Percentiles rank a stretch among this genome's conserved stretches.
phyloP scores from a whole-genome alignment of 2,888 invertebrate genomes.

The Plebejus anna region DNA sequence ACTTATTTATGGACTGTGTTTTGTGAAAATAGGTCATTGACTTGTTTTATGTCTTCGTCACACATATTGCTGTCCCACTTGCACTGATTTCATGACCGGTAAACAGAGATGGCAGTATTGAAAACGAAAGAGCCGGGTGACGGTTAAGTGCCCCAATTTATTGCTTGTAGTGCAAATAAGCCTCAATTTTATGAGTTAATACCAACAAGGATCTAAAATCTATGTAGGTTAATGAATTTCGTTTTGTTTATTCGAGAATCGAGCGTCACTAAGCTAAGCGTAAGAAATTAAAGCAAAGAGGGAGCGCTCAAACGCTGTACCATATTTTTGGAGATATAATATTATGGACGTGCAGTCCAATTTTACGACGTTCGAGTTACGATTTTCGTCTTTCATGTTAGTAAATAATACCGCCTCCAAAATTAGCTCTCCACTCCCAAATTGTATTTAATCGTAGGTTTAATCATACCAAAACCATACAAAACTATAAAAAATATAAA shows the following conservation, averaged over 20 bases:
- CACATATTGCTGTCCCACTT: not conserved
- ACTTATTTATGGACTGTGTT: not conserved
- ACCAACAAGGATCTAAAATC: not conserved
- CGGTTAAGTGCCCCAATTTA: not conserved
- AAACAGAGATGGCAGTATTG: not conserved
- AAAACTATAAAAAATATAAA: conserved; percentile 34
- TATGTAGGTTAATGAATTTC: not conserved
- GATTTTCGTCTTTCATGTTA: too few species aligned
- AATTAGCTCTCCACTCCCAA: too few species aligned
- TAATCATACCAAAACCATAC: not conserved
- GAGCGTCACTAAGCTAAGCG: too few species aligned
- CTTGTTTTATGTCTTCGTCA: not conserved
- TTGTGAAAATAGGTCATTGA: not conserved
- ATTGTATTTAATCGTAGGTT: too few species aligned
- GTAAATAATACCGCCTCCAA: too few species aligned
- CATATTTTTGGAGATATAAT: too few species aligned
- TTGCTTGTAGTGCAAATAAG: not conserved
- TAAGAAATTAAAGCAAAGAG: too few species aligned
- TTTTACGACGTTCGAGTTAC: too few species aligned
- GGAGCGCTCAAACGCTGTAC: too few species aligned
- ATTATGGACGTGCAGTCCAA: too few species aligned
- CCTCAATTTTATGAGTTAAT: not conserved
- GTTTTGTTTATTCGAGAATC: too few species aligned
- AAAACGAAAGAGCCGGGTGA: not conserved
- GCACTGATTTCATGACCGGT: not conserved